Conservation (phyloP, 1,140 invertebrate genomes). For the Caenorhabditis inopinata region DNA sequence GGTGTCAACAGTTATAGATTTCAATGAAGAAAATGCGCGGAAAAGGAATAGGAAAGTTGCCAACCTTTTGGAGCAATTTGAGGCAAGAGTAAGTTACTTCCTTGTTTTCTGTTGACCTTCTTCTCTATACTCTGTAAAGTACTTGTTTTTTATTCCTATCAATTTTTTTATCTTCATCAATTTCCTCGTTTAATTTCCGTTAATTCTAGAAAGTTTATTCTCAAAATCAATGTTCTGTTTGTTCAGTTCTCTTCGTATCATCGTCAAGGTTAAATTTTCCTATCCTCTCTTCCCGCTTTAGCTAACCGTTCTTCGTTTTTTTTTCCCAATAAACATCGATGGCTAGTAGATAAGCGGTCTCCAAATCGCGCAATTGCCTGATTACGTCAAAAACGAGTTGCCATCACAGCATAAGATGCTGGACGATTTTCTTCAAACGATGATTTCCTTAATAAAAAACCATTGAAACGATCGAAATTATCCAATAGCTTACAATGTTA, state of each 20-base stretch:
- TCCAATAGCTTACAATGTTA: not conserved
- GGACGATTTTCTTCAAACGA: slow-evolving; percentile 15
- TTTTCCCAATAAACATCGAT: not conserved
- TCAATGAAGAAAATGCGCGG: slow-evolving; percentile 15
- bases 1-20: not conserved
- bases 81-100: slow-evolving; percentile 22
- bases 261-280: slow-evolving; percentile 6
- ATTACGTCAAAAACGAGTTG: slow-evolving; percentile 32
- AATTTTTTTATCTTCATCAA: not conserved
- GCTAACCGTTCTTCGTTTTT: slow-evolving; percentile 14
- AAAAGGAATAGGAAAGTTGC: not conserved
- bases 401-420: not conserved
- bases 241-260: not conserved
- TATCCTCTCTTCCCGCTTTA: slow-evolving; percentile 11
- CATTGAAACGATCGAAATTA: slow-evolving; percentile 13
- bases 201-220: too few species aligned
- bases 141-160: not conserved
- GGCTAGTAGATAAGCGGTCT: slow-evolving; percentile 28
- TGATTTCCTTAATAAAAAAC: not conserved
- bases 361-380: slow-evolving; percentile 17
- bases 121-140: not conserved
- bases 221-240: too few species aligned
- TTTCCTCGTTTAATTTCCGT: too few species aligned
- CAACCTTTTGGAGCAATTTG: slow-evolving; percentile 27
- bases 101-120: not conserved